phyloP scores from a whole-genome alignment of 2,888 invertebrate species.

The Agrotis puta region DNA sequence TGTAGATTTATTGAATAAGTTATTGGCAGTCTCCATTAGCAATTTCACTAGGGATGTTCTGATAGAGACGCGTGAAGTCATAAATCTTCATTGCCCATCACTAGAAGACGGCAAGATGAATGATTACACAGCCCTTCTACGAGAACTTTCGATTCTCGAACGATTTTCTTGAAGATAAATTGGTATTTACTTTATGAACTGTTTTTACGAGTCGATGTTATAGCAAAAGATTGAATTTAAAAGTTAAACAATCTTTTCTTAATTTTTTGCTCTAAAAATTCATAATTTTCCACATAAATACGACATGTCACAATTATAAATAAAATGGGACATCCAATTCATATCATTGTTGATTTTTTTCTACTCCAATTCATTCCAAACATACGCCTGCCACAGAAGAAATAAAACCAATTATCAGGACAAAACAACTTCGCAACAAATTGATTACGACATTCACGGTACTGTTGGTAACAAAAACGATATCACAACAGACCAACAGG shows the following conservation, averaged over 20 bases:
- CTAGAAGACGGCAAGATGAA: constrained; percentile 49
- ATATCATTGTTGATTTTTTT: neutral
- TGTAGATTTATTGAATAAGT: constrained; percentile 27
- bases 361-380: neutral
- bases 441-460: constrained; percentile 42
- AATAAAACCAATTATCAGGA: constrained; percentile 41
- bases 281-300: neutral
- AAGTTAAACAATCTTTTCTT: neutral
- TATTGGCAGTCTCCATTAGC: constrained; percentile 39
- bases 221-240: constrained; percentile 3
- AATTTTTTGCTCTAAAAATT: neutral
- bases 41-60: constrained; percentile 39
- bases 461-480: constrained; percentile 46
- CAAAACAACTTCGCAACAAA: constrained; percentile 30
- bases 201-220: neutral
- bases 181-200: constrained; percentile 29
- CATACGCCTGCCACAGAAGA: neutral
- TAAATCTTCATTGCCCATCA: constrained; percentile 62
- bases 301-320: neutral
- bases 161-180: constrained; percentile 50
- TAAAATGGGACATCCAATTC: constrained; percentile 2
- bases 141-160: constrained; percentile 44
- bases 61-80: constrained; percentile 27
- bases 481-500: constrained; percentile 33
- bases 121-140: constrained; percentile 42